These are phyloP conservation scores for Cydia amplana DNA, from an alignment of 1,140 invertebrate species.

Conservation along the genomic window DNA sequence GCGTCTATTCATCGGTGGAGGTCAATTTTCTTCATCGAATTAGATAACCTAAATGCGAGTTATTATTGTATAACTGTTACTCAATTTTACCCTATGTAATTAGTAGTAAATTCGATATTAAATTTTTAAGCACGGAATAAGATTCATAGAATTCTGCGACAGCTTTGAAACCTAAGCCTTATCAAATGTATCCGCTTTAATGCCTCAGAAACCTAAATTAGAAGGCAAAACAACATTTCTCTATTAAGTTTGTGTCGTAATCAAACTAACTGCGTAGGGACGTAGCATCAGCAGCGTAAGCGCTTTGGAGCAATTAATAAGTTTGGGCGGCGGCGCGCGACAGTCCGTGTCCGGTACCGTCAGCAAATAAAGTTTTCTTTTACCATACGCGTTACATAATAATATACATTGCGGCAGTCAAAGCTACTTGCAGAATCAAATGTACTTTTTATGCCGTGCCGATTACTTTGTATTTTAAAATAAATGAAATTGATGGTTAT, in stretches of 20 bases:
- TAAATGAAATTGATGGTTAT: too few relatives aligned
- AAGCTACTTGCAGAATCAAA: too few relatives aligned
- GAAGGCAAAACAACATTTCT: slow-evolving; percentile 28
- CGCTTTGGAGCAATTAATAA: slow-evolving; percentile 60
- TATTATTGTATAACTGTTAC: too few relatives aligned
- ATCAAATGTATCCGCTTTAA: background rate
- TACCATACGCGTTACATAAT: background rate
- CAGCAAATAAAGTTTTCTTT: background rate
- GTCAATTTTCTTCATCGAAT: too few relatives aligned
- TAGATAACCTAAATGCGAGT: too few relatives aligned
- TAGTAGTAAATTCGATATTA: background rate
- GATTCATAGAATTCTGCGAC: background rate
- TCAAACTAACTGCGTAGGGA: slow-evolving; percentile 19
- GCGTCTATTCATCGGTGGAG: too few relatives aligned
- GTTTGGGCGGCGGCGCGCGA: slow-evolving; percentile 53
- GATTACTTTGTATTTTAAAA: too few relatives aligned
- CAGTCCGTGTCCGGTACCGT: slow-evolving; percentile 48
- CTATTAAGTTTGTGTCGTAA: slow-evolving; percentile 26
- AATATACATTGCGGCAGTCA: background rate
- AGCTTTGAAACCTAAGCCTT: background rate
- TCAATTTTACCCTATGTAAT: too few relatives aligned
- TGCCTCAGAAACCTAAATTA: background rate
- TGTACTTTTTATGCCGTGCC: too few relatives aligned
- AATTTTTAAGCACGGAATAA: too few relatives aligned
- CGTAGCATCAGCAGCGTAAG: slow-evolving; percentile 25